Conservation (phyloP, 2,888 invertebrate genomes). For the Chrysolina oricalcia region DNA sequence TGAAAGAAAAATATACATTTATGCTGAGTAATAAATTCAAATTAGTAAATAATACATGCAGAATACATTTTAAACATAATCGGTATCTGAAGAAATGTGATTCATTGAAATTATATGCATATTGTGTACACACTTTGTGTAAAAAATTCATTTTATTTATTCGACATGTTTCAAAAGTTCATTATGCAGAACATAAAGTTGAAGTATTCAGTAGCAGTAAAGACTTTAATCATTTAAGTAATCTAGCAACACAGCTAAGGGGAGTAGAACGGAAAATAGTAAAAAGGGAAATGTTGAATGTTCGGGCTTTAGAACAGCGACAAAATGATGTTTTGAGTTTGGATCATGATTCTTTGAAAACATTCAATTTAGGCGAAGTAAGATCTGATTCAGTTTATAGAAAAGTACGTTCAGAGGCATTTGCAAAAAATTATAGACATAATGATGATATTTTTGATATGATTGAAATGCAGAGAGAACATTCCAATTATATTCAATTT, state of each 20-base stretch:
- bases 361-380: conserved; percentile 37
- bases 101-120: conserved; percentile 22
- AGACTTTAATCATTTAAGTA: conserved; percentile 12
- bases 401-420: conserved; percentile 47
- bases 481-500: conserved; percentile 51
- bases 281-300: conserved; percentile 9
- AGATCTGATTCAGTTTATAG: conserved; percentile 45
- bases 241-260: conserved; percentile 9
- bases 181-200: conserved; percentile 6
- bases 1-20: conserved; percentile 20
- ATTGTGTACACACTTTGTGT: conserved; percentile 10
- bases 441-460: conserved; percentile 43
- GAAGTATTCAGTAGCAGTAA: conserved; percentile 18
- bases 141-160: conserved; percentile 17
- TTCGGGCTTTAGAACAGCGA: conserved; percentile 7
- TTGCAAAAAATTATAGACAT: conserved; percentile 34
- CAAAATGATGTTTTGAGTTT: conserved; percentile 18
- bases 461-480: conserved; percentile 46
- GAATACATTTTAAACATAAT: conserved; percentile 18
- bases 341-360: conserved; percentile 2
- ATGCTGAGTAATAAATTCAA: not conserved
- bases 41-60: conserved; percentile 21
- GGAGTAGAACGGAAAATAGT: conserved; percentile 5
- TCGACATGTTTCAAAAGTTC: not conserved
- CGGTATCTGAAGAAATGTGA: conserved; percentile 6